These are phyloP conservation scores for Gymnoscopelus microlampas DNA, from an alignment of 2,797 vertebrate genomes.

Conservation along the genomic window DNA sequence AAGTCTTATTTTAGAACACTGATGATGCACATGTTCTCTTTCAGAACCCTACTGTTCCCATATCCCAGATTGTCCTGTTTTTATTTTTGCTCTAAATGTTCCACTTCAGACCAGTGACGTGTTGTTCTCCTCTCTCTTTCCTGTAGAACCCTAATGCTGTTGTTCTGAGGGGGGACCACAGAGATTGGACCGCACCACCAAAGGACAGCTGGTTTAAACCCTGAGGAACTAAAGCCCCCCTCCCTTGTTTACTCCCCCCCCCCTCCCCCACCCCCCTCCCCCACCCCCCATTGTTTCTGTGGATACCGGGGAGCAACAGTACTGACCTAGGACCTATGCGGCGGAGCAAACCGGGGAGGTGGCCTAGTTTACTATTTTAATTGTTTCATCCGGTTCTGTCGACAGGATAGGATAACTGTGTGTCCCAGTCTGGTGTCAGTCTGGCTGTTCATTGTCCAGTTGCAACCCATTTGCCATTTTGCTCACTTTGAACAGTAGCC, in stretches of 20 bases:
- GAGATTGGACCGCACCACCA: conserved; percentile 46
- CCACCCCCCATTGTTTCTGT: conserved; percentile 58
- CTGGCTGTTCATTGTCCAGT: conserved; percentile 28
- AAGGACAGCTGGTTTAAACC: conserved; percentile 50
- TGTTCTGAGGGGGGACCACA: conserved; percentile 46
- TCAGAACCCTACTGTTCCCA: neutral
- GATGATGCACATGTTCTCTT: neutral
- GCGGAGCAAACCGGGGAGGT: no score
- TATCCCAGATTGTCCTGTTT: no score
- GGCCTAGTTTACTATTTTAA: conserved; percentile 43
- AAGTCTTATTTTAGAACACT: conserved; percentile 7
- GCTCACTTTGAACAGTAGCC: conserved; percentile 26
- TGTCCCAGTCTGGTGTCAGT: conserved; percentile 3
- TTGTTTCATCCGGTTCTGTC: conserved; percentile 52
- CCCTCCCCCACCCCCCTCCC: conserved; percentile 39
- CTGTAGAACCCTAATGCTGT: conserved; percentile 69
- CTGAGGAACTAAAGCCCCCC: conserved; percentile 58
- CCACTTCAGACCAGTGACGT: conserved; percentile 4
- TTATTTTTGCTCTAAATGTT: neutral
- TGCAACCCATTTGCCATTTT: conserved; percentile 17
- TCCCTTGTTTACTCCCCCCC: neutral
- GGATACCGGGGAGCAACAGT: conserved; percentile 43
- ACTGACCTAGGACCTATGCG: conserved; percentile 15
- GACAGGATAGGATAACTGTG: conserved; percentile 43
- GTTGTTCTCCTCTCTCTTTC: conserved; percentile 41